Evolutionary conservation across 2,797 vertebrate genomes (phyloP).

Genomic region (Columba guinea): DNA sequence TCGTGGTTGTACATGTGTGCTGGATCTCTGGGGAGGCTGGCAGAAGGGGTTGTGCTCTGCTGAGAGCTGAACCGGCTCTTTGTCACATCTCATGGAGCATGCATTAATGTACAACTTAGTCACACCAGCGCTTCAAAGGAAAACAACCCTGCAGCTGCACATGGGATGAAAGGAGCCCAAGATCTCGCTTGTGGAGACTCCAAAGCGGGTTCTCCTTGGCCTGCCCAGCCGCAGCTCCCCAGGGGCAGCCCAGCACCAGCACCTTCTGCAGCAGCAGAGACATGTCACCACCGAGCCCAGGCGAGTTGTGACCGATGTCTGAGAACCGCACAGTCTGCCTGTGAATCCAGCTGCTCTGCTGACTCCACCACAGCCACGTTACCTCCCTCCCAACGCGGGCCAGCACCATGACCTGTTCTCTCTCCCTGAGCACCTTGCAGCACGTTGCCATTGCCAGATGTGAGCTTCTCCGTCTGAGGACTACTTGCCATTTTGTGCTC

Average conservation of each 20-base stretch:
- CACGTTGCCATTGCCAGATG: neutral
- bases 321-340: neutral
- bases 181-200: neutral
- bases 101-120: neutral
- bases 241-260: neutral
- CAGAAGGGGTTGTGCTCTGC: neutral
- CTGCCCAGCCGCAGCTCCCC: neutral
- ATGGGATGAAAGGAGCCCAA: neutral
- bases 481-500: neutral
- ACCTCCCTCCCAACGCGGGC: neutral
- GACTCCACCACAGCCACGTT: neutral
- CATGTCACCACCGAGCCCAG: neutral
- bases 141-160: neutral
- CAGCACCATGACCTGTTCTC: accelerated
- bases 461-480: neutral
- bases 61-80: neutral
- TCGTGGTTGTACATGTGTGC: neutral
- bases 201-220: neutral
- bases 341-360: neutral
- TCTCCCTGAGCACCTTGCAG: neutral
- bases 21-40: neutral
- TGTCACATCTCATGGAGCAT: neutral
- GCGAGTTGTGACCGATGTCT: neutral
- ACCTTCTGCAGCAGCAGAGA: neutral
- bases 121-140: neutral